Evolutionary conservation across 2,888 invertebrate species (phyloP).

Genomic region (Drosophila greeni): DNA sequence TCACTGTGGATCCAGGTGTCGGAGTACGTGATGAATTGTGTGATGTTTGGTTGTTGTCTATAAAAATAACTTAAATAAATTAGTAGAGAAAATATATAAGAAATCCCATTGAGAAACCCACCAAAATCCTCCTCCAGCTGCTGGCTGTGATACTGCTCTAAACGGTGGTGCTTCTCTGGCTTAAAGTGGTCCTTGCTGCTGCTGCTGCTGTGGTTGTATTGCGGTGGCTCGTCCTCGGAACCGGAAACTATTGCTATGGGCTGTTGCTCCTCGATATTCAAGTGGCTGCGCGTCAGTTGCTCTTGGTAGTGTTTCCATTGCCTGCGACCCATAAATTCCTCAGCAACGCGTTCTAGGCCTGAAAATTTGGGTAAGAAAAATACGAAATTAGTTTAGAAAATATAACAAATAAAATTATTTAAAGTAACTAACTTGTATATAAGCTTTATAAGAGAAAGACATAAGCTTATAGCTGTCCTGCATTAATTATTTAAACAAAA

Average conservation of each 20-base stretch:
- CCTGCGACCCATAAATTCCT: conserved; percentile 97
- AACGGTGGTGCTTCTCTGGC: conserved; percentile 66
- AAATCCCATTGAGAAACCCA: conserved; percentile 16
- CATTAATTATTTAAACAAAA: conserved; percentile 41
- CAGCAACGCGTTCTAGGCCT: conserved; percentile 97
- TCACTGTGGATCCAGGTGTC: conserved; percentile 28
- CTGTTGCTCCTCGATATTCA: conserved; percentile 72
- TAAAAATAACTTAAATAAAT: background rate
- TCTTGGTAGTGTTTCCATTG: conserved; percentile 97
- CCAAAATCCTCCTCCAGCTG: conserved; percentile 61
- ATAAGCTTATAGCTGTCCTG: background rate
- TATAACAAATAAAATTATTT: too few species aligned
- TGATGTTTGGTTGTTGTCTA: conserved; percentile 66
- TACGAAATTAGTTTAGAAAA: background rate
- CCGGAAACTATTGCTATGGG: conserved; percentile 60
- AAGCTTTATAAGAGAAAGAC: too few species aligned
- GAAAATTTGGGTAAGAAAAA: conserved; percentile 40
- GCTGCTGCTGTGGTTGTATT: conserved; percentile 39
- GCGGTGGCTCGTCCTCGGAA: conserved; percentile 40
- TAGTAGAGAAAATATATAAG: fast-evolving
- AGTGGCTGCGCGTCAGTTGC: conserved; percentile 81
- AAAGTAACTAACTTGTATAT: too few species aligned
- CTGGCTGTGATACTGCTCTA: conserved; percentile 52
- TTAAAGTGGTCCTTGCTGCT: conserved; percentile 50
- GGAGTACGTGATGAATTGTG: conserved; percentile 64